Evolutionary conservation across 2,888 invertebrate genomes (phyloP).

Genomic region (Petrolisthes cinctipes): DNA sequence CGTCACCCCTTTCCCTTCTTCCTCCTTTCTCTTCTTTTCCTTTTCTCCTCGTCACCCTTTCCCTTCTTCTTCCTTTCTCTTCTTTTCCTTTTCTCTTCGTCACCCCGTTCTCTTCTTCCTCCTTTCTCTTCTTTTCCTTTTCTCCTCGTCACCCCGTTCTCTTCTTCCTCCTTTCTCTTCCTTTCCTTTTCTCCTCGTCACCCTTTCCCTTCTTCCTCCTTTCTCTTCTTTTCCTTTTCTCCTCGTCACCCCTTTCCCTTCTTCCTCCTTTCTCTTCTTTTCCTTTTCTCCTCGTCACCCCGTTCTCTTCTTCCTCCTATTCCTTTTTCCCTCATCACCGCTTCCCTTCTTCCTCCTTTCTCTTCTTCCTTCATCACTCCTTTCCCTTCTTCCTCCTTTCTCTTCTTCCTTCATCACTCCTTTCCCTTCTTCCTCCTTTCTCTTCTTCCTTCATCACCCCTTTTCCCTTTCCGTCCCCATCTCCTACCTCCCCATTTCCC

Average conservation of each 20-base stretch:
- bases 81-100: not conserved
- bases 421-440: not conserved
- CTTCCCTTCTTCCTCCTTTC: not conserved
- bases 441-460: not conserved
- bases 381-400: not conserved
- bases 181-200: not conserved
- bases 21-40: not conserved
- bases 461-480: not conserved
- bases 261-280: not conserved
- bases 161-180: not conserved
- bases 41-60: not conserved
- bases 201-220: not conserved
- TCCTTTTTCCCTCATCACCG: not conserved
- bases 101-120: not conserved
- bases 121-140: not conserved
- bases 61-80: not conserved
- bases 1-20: not conserved
- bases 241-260: not conserved
- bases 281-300: not conserved
- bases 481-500: too few relatives aligned
- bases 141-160: not conserved
- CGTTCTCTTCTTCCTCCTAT: not conserved
- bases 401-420: not conserved
- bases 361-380: not conserved
- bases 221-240: not conserved